Evolutionary conservation across 2,888 invertebrate species (phyloP).

Genomic region (Cryptosula pallasiana): DNA sequence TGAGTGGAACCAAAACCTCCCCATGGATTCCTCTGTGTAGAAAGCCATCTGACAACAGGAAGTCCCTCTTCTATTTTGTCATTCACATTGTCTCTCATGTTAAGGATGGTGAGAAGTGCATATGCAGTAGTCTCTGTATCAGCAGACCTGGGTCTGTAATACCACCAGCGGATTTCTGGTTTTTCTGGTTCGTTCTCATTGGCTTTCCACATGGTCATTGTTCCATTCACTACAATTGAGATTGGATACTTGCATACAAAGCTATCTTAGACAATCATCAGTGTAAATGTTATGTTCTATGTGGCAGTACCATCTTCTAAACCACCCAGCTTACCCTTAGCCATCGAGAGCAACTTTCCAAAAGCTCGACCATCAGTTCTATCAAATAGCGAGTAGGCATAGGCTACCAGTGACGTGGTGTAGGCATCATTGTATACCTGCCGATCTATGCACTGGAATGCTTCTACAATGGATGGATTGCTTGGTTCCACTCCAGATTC

Average conservation of each 20-base stretch:
- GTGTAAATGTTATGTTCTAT: too few relatives aligned
- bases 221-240: conserved; percentile 58
- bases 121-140: conserved; percentile 86
- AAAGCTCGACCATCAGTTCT: conserved; percentile 8
- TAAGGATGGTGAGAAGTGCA: conserved; percentile 67
- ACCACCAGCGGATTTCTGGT: conserved; percentile 24
- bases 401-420: conserved; percentile 30
- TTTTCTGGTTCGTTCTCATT: conserved; percentile 31
- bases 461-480: conserved; percentile 31
- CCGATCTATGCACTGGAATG: conserved; percentile 30
- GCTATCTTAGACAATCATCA: too few relatives aligned
- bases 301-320: too few relatives aligned
- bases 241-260: too few relatives aligned
- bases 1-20: conserved; percentile 52
- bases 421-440: conserved; percentile 33
- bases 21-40: conserved; percentile 66
- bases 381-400: conserved; percentile 30
- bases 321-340: conserved; percentile 24
- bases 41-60: conserved; percentile 68
- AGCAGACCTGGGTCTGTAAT: conserved; percentile 63
- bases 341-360: conserved; percentile 22
- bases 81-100: not conserved
- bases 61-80: conserved; percentile 43
- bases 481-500: conserved; percentile 34
- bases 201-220: conserved; percentile 71